Evolutionary conservation across 2,113 vertebrate species (phyloP).

Genomic region (Sminthopsis crassicaudata): DNA sequence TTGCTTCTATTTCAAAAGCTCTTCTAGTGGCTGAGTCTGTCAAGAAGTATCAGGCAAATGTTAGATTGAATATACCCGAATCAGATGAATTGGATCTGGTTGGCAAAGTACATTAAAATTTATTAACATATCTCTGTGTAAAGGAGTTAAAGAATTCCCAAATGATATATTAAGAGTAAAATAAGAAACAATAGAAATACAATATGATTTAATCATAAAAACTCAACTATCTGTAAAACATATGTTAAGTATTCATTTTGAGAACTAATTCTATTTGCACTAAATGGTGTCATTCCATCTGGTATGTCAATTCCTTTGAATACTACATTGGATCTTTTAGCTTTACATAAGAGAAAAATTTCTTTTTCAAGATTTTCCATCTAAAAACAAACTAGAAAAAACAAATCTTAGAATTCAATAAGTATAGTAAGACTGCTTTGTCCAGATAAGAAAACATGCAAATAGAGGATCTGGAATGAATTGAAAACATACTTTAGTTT

Average conservation of each 20-base stretch:
- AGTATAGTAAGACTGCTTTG: slow-evolving; percentile 7
- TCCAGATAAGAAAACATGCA: background rate
- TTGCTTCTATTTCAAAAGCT: background rate
- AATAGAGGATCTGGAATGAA: background rate
- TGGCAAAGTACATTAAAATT: slow-evolving; percentile 22
- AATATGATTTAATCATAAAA: slow-evolving; percentile 35
- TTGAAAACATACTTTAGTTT: slow-evolving; percentile 28
- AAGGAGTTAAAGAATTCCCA: slow-evolving; percentile 37
- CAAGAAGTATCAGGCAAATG: background rate
- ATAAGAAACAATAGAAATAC: slow-evolving; percentile 12
- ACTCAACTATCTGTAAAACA: slow-evolving; percentile 90
- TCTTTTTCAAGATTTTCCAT: slow-evolving; percentile 89
- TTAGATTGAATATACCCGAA: background rate
- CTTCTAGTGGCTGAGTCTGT: background rate
- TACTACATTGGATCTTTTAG: slow-evolving; percentile 79
- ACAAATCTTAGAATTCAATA: background rate
- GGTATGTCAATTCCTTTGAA: slow-evolving; percentile 89
- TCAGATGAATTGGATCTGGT: slow-evolving; percentile 4
- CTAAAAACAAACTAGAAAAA: slow-evolving; percentile 85
- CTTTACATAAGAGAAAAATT: slow-evolving; percentile 81
- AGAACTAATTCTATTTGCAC: slow-evolving; percentile 90
- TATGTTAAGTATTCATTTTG: slow-evolving; percentile 93
- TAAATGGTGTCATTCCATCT: slow-evolving; percentile 89
- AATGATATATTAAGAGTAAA: slow-evolving; percentile 32
- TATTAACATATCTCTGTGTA: slow-evolving; percentile 23